Conservation (phyloP, 2,888 invertebrate genomes). For the Dynastes grantii region DNA sequence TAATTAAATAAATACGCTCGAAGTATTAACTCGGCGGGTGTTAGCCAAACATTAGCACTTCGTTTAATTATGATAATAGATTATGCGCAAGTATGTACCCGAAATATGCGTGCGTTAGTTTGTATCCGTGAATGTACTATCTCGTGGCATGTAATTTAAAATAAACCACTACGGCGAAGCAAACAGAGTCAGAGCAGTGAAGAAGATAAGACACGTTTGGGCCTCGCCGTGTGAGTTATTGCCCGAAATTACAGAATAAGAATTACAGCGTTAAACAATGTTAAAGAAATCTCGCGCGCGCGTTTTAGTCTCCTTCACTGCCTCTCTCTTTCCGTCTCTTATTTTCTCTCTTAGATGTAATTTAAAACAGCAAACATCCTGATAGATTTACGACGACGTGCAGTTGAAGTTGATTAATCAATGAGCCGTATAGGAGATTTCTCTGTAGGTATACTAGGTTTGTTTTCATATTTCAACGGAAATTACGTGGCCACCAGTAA, state of each 20-base stretch:
- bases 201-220: slow-evolving; percentile 59
- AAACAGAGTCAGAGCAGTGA: slow-evolving; percentile 52
- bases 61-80: slow-evolving; percentile 58
- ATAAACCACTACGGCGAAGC: slow-evolving; percentile 53
- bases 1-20: slow-evolving; percentile 57
- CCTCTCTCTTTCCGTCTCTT: background rate
- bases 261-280: slow-evolving; percentile 50
- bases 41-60: slow-evolving; percentile 54
- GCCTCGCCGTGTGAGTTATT: slow-evolving; percentile 49
- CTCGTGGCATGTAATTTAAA: slow-evolving; percentile 53
- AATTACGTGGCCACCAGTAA: slow-evolving; percentile 28
- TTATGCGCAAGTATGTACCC: slow-evolving; percentile 30
- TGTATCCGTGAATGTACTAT: slow-evolving; percentile 20
- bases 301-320: background rate
- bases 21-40: slow-evolving; percentile 20
- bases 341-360: slow-evolving; percentile 24
- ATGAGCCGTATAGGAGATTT: slow-evolving; percentile 24
- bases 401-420: slow-evolving; percentile 44
- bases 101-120: slow-evolving; percentile 26
- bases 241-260: slow-evolving; percentile 50
- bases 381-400: slow-evolving; percentile 37
- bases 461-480: slow-evolving; percentile 45
- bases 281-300: slow-evolving; percentile 42
- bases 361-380: slow-evolving; percentile 50
- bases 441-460: slow-evolving; percentile 7